Evolutionary conservation across 2,888 invertebrate genomes (phyloP).

Genomic region (Synanthedon vespiformis): DNA sequence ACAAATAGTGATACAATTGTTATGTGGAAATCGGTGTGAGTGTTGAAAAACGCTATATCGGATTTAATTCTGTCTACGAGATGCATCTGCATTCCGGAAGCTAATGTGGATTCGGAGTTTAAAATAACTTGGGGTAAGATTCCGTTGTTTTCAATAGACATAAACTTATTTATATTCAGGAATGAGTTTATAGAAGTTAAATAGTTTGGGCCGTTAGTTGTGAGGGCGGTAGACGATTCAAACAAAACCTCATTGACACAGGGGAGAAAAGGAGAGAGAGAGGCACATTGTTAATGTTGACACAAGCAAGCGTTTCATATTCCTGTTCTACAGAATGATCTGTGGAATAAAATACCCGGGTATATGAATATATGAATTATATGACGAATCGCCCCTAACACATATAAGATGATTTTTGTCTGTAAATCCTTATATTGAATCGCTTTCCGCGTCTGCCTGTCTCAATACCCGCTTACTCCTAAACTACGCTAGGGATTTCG

Average conservation of each 20-base stretch:
- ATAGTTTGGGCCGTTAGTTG: constrained; percentile 2
- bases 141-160: neutral
- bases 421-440: no score
- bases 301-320: constrained; percentile 25
- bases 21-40: constrained; percentile 2
- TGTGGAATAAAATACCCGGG: neutral
- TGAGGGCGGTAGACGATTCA: constrained; percentile 35
- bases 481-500: no score
- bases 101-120: neutral
- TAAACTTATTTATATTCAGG: neutral
- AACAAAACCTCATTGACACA: constrained; percentile 39
- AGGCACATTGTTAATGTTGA: constrained; percentile 50
- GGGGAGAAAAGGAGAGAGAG: constrained; percentile 54
- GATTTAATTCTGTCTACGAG: constrained; percentile 4
- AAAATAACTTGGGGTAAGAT: neutral
- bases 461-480: no score
- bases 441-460: no score
- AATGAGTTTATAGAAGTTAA: neutral
- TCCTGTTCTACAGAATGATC: neutral
- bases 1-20: constrained; percentile 1
- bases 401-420: no score
- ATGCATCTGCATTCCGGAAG: constrained; percentile 6
- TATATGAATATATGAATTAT: neutral
- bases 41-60: constrained; percentile 4
- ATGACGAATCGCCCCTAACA: no score